Conservation (phyloP, 2,113 vertebrate species). For the Thomomys bottae region DNA sequence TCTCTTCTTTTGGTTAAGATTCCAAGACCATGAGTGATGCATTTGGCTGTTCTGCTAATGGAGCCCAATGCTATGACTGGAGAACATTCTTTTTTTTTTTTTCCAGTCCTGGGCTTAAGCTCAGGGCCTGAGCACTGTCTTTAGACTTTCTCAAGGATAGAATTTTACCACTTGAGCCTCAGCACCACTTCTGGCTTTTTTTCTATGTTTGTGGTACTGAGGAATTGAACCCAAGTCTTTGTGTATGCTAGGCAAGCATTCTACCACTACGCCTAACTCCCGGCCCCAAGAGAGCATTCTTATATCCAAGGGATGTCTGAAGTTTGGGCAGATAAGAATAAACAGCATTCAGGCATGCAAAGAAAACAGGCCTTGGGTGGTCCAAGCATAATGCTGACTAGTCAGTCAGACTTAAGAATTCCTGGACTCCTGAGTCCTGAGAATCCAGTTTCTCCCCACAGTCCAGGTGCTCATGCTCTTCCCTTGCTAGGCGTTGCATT, state of each 20-base stretch:
- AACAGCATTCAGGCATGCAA: neutral
- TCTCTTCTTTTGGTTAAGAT: neutral
- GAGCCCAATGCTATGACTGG: neutral
- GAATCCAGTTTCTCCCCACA: neutral
- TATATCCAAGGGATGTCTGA: neutral
- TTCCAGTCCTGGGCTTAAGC: no score
- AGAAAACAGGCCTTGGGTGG: neutral
- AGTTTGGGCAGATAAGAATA: neutral
- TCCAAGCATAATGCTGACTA: neutral
- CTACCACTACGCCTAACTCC: no score
- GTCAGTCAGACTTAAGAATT: neutral
- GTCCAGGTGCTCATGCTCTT: neutral
- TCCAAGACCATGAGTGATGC: neutral
- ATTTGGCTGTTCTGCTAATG: neutral
- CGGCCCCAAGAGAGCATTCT: no score
- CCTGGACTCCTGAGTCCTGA: neutral
- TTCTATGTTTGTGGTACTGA: no score
- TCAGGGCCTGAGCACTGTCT: no score
- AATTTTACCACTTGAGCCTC: no score
- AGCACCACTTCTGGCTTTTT: no score
- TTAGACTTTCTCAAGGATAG: no score
- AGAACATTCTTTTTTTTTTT: neutral
- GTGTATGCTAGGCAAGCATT: no score
- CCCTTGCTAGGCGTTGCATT: constrained; percentile 29
- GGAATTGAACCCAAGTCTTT: no score